Evolutionary conservation across 2,797 vertebrate genomes (phyloP), one percentile per base, ranked within the genome.

Genomic region (Naso thynnoides): DNA sequence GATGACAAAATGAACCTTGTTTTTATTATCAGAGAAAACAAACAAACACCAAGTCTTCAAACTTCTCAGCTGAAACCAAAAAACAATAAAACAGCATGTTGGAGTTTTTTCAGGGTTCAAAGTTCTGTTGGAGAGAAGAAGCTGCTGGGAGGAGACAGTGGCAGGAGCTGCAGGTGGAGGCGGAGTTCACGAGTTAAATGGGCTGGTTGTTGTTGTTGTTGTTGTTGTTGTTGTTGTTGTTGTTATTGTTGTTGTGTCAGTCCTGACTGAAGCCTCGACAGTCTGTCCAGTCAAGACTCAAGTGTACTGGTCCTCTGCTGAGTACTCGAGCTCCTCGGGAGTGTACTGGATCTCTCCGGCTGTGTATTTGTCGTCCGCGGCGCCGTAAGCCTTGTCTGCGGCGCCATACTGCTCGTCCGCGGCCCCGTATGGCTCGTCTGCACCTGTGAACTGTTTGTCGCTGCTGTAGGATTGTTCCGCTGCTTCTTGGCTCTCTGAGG

Each of bases 131-230:
- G 31, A 48, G 60, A 57, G 33, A 42, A 8, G 26, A n/a, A 27
- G n/a, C 33, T 52, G 67, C 57, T 29, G 55, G 70, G 33, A 18
- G 36, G 57, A 78, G 76, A 68, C 55, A 68, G 50, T 45, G 52
- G 50, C 62, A 24, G 71, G 49, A 72, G 60, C 56, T 78, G 67
- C 55, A 71, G 61, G 48, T 55, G 78, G 66, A 58, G 66, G 77
- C 10, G 27, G 73, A 80, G 70, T 73, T 85, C 82, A 89, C 70
- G 77, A 48, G 71, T 87, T 82, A 80, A 84, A 80, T 83, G 83
- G 81, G 80, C 89, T 93, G 92, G 84, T 91, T 81, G 82, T 68
- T 48, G 68, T 78, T n/a, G n/a, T n/a, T n/a, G n/a, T n/a, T n/a
- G n/a, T n/a, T n/a, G n/a, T n/a, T n/a, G n/a, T n/a, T n/a, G n/a